Conservation (phyloP, 64 coral and sea anemone genomes). For the Trachythela sp. region DNA sequence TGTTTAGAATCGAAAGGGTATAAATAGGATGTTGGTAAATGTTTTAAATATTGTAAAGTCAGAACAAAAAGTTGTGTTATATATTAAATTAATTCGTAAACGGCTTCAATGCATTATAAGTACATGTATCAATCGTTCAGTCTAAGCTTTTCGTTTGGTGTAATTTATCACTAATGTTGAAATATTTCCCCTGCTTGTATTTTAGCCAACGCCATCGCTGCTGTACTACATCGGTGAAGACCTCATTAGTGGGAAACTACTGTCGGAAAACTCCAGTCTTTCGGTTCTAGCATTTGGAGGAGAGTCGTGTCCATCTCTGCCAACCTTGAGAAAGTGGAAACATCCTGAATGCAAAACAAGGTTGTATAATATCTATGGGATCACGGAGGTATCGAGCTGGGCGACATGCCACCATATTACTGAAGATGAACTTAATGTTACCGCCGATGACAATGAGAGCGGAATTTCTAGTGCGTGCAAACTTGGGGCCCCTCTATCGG, state of each 20-base stretch:
- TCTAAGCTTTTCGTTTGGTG: no score
- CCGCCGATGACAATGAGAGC: background rate
- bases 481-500: conserved; percentile 51
- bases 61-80: no score
- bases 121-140: no score
- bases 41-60: no score
- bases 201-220: conserved; percentile 82
- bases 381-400: conserved; percentile 92
- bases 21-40: no score
- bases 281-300: conserved; percentile 83
- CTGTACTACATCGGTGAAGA: conserved; percentile 73
- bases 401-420: conserved; percentile 66
- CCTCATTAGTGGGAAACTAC: conserved; percentile 58
- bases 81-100: no score
- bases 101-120: no score
- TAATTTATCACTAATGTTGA: no score
- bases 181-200: background rate
- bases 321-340: conserved; percentile 66
- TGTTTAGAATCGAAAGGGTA: no score
- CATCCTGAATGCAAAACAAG: conserved; percentile 42
- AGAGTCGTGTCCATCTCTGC: conserved; percentile 57
- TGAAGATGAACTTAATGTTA: conserved; percentile 18
- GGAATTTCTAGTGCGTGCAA: conserved; percentile 21
- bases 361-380: conserved; percentile 82
- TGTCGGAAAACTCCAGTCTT: conserved; percentile 46